Evolutionary conservation across 2,888 invertebrate species (phyloP).

Genomic region (Drosophila limbata): DNA sequence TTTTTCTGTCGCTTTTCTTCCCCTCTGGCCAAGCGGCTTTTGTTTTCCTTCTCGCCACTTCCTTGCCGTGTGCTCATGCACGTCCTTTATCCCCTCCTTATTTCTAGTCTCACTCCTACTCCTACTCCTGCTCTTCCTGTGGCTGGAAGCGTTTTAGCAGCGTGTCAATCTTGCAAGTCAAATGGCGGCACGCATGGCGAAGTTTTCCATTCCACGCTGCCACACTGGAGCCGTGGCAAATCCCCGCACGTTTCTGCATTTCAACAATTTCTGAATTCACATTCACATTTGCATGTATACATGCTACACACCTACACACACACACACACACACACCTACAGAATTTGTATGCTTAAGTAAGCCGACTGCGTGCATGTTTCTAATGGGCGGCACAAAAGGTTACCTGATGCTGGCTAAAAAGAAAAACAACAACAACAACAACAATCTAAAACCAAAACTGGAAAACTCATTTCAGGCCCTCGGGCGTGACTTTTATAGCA

Average conservation of each 20-base stretch:
- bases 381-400: conserved; percentile 79
- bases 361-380: conserved; percentile 78
- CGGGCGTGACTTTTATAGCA: conserved; percentile 79
- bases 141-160: conserved; percentile 68
- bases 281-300: conserved; percentile 68
- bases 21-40: conserved; percentile 36
- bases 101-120: background rate
- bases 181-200: conserved; percentile 78
- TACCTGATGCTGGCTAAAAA: conserved; percentile 72
- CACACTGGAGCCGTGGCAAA: conserved; percentile 52
- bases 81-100: conserved; percentile 5
- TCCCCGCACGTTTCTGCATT: conserved; percentile 77
- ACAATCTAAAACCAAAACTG: conserved; percentile 57
- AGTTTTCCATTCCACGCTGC: conserved; percentile 57
- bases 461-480: conserved; percentile 75
- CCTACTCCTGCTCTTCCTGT: conserved; percentile 24
- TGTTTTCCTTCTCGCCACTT: conserved; percentile 30
- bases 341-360: conserved; percentile 75
- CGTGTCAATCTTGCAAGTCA: conserved; percentile 78
- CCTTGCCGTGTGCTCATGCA: conserved; percentile 22
- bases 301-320: conserved; percentile 27
- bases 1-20: conserved; percentile 37
- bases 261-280: conserved; percentile 63
- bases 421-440: conserved; percentile 35
- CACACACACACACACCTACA: conserved; percentile 22